A percentile compares a stretch with the other conserved stretches of the same genome.
Evolutionary conservation across 1,140 invertebrate species (phyloP).

Genomic region (Heliconius melpomene): DNA sequence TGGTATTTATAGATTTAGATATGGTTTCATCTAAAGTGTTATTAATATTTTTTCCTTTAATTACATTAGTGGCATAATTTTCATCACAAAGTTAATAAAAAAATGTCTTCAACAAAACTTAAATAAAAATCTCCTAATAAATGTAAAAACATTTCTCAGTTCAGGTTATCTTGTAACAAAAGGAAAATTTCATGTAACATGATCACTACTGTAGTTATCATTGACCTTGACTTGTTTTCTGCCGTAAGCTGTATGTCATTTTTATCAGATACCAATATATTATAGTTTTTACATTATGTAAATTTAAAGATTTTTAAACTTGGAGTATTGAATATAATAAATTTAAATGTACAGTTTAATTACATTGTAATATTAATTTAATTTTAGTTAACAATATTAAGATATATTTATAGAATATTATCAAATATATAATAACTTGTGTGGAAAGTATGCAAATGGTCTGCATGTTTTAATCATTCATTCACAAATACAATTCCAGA

Average conservation of each 20-base stretch:
- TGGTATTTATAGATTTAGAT: no score
- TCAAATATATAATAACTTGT: background rate
- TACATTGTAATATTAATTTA: background rate
- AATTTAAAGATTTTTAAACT: background rate
- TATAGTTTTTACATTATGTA: background rate
- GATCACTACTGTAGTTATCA: background rate
- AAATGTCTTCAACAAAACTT: no score
- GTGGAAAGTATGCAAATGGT: background rate
- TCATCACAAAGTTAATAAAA: no score
- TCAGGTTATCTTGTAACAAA: background rate
- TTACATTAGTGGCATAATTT: no score
- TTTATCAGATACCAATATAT: slow-evolving; percentile 1
- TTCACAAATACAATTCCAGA: slow-evolving; percentile 2
- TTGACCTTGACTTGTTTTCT: slow-evolving; percentile 4
- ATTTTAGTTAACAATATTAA: background rate
- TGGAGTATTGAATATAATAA: background rate
- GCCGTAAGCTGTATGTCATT: slow-evolving; percentile 7
- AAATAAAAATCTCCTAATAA: background rate
- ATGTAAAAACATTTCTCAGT: background rate
- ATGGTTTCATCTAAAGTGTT: no score
- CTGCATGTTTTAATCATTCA: background rate
- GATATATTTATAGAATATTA: background rate
- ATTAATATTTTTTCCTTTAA: no score
- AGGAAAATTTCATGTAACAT: slow-evolving; percentile 9
- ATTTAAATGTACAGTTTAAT: background rate